phyloP scores from a whole-genome alignment of 2,797 vertebrate species.

The Yasuhikotakia modesta region DNA sequence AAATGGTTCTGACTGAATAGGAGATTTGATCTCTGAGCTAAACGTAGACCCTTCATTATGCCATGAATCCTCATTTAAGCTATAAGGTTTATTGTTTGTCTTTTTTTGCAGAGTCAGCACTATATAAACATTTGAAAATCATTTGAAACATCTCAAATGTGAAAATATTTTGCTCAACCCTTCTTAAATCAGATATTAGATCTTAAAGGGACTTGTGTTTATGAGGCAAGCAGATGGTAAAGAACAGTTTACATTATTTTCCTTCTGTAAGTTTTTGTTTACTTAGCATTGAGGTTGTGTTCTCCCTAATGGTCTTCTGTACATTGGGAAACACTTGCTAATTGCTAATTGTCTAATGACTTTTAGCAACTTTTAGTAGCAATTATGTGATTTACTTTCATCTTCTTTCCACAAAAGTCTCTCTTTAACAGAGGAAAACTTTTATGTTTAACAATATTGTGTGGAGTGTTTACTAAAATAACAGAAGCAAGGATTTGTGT shows the following conservation, averaged over 20 bases:
- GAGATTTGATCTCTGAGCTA: conserved; percentile 14
- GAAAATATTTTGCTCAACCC: neutral
- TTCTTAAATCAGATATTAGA: neutral
- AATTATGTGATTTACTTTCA: conserved; percentile 20
- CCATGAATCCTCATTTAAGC: neutral
- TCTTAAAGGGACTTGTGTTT: conserved; percentile 1
- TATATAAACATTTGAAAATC: neutral
- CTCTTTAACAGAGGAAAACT: neutral
- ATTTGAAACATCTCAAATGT: neutral
- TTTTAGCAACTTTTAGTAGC: conserved; percentile 41
- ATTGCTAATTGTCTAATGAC: conserved; percentile 47
- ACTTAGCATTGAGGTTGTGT: conserved; percentile 27
- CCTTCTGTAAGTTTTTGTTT: conserved; percentile 4
- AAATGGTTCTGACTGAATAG: neutral
- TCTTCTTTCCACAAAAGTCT: neutral
- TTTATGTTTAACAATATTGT: neutral
- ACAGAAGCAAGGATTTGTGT: too few relatives aligned
- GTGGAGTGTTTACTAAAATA: neutral
- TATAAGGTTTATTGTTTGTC: neutral
- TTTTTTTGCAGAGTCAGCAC: neutral
- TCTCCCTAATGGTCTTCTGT: conserved; percentile 21
- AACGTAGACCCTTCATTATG: neutral
- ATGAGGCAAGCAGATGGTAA: conserved; percentile 1
- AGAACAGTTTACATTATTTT: neutral
- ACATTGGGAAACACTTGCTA: conserved; percentile 15